Evolutionary conservation across 2,113 vertebrate genomes (phyloP), one percentile per base, ranked within the genome.

Genomic region (Nanorana parkeri): DNA sequence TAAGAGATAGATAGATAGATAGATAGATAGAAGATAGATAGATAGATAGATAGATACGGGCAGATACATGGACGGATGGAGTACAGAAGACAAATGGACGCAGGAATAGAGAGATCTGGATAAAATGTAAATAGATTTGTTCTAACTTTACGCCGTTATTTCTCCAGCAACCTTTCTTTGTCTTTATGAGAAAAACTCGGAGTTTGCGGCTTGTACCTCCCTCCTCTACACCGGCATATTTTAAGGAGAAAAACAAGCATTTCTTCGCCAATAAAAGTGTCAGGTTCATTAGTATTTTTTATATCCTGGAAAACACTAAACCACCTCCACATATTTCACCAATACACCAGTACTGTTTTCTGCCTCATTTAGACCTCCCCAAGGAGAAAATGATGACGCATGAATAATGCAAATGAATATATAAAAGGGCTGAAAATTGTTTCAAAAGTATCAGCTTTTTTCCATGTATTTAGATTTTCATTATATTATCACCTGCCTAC

Each of bases 331-430:
- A 68, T 68, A 68, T 79, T 58, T 68, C 51, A 68, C 77, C 23
- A 41, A 65, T 16, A 36, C 51, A 56, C 69, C 69, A 29, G 68
- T 26, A 68, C 52, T 17, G 51, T 68, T 58, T 79, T 54, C 51
- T 78, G 63, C 65, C 54, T 79, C 77, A 68, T 79, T 79, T 79
- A 78, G 65, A 68, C 68, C 64, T 78, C 56, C 64, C 64, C 65
- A 68, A 68, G 65, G 77, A 56, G 55, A 23, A 68, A 68, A 58
- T 20, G 24, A 73, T 68, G 65, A 78, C 36, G 47, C 65, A 58
- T 78, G 77, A 78, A 78, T 58, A 78, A 67, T 78, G 41, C 63
- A 77, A 64, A 77, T 77, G 56, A 61, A 75, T 23, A 75, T 23
- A 58, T 36, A 60, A 56, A 60, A 32, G 24, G 54, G 17, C 21